Evolutionary conservation across 2,797 vertebrate species (phyloP).

Genomic region (Xenops minutus): DNA sequence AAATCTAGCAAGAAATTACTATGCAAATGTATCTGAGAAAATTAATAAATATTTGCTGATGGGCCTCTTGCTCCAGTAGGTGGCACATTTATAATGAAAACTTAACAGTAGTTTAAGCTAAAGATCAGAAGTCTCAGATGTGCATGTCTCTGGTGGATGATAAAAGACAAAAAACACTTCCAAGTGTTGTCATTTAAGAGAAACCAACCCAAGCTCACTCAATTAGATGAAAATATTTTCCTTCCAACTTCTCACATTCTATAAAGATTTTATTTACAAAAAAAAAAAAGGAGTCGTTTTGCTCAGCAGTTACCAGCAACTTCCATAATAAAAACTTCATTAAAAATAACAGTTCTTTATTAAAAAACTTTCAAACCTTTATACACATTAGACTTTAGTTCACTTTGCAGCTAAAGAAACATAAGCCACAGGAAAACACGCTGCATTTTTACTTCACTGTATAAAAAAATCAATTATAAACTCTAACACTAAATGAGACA

Average conservation of each 20-base stretch:
- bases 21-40: conserved; percentile 50
- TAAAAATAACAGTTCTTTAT: neutral
- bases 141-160: neutral
- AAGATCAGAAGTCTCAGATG: conserved; percentile 1
- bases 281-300: neutral
- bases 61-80: conserved; percentile 21
- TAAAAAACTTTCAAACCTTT: neutral
- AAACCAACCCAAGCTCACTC: neutral
- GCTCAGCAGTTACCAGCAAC: neutral
- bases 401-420: neutral
- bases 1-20: conserved; percentile 64
- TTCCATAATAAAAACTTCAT: neutral
- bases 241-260: neutral
- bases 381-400: neutral
- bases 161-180: neutral
- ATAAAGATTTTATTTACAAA: neutral
- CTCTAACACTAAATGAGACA: neutral
- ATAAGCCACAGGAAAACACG: neutral
- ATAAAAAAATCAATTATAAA: neutral
- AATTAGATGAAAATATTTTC: neutral
- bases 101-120: neutral
- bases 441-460: neutral
- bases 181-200: neutral
- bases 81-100: conserved; percentile 35
- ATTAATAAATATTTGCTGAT: conserved; percentile 61